Base-by-base conservation (phyloP, 92 coral and sea anemone genomes). In the Scolanthus callimorphus region DNA sequence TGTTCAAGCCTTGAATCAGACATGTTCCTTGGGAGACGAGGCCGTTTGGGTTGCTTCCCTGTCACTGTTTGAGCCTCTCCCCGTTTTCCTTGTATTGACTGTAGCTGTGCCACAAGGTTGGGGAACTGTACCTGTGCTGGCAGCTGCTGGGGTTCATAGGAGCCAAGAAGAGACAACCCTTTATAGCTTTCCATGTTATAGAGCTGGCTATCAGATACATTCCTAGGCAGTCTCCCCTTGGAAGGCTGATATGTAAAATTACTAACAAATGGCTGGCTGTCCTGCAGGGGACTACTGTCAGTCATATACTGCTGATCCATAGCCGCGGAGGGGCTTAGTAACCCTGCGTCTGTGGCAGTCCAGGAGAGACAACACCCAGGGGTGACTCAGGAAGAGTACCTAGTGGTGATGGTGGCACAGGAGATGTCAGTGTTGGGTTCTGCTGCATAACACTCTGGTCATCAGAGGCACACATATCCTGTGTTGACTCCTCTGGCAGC, bases 111-210 rank as follows among this genome's bases (percentile, higher is more conserved):
- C 31, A 80, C 99, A 15, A 94, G 79, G 62, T 94, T 88, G 2
- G 99, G 99, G 15, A 96, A 96, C 62, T 94, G 96, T 30, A 89
- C 76, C 69, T 94, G 92, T n/a, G 96, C 78, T 2, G 99, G 96
- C 30, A 94, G 49, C 34, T 74, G 63, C 34, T 74, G 63, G 34
- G 77, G 76, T 39, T 89, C 94, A 34, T 75, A 59, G 11, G 94
- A 83, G 0, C 84, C 79, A 57, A 72, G 63, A 3, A 88, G 58
- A 10, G 52, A 46, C 17, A 46, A 9, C 46, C 57, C 66, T 57
- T 84, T 62, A 63, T 55, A 51, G 46, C 79, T 38, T 47, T 86
- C 85, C 79, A 84, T 79, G 28, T 80, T 73, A 47, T 90, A 94
- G 28, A 94, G 60, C 77, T 88, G 96, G 10, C 91, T 77, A 64